phyloP scores from a whole-genome alignment of 2,797 vertebrate species.

The Valencia hispanica region DNA sequence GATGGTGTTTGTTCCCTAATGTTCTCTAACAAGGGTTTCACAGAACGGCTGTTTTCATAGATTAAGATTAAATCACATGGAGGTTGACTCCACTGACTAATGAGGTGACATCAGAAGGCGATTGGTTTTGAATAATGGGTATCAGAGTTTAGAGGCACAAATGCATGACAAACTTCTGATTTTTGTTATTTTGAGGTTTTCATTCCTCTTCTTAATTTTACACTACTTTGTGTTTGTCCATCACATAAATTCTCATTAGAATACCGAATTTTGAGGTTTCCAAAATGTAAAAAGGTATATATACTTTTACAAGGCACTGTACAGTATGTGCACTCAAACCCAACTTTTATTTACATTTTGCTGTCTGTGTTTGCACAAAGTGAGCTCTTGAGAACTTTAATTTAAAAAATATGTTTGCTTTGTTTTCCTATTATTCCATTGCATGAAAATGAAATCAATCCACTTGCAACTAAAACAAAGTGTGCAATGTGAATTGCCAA shows the following conservation, averaged over 20 bases:
- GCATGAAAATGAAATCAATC: constrained; percentile 53
- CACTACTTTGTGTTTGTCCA: neutral
- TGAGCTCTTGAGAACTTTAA: constrained; percentile 32
- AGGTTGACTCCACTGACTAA: neutral
- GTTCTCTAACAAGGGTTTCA: no score
- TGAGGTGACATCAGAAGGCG: neutral
- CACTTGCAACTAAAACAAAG: constrained; percentile 32
- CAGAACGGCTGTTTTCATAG: no score
- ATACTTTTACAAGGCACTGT: constrained; percentile 9
- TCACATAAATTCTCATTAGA: neutral
- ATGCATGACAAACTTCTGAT: no score
- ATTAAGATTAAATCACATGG: no score
- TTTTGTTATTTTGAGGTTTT: no score
- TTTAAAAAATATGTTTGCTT: constrained; percentile 25
- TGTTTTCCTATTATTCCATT: constrained; percentile 32
- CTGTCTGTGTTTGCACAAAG: constrained; percentile 35
- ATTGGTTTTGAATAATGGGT: no score
- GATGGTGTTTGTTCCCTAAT: neutral
- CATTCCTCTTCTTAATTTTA: neutral
- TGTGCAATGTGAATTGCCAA: constrained; percentile 8
- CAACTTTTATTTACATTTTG: constrained; percentile 40
- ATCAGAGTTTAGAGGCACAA: no score
- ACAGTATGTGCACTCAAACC: constrained; percentile 45
- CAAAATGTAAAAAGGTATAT: neutral
- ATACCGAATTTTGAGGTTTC: neutral